phyloP scores from a whole-genome alignment of 2,797 vertebrate genomes.

The Xyrichtys novacula region DNA sequence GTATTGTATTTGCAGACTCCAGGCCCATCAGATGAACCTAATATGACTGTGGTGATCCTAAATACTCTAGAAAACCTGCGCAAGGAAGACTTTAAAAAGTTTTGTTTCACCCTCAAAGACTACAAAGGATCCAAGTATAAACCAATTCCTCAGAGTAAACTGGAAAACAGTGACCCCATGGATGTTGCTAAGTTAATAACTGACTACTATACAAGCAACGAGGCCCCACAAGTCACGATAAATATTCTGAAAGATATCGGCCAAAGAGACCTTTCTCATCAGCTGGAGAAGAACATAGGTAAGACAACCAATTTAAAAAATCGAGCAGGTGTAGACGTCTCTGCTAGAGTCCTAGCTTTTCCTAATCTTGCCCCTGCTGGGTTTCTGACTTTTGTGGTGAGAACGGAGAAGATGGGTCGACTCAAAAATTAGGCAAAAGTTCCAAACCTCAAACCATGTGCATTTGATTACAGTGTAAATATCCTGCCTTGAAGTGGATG shows the following conservation, averaged over 20 bases:
- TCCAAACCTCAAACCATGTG: too few species aligned
- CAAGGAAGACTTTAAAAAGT: not conserved
- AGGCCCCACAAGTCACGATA: not conserved
- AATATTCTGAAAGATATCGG: conserved; percentile 9
- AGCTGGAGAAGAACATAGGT: conserved; percentile 28
- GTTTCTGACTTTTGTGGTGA: too few species aligned
- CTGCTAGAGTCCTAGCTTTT: too few species aligned
- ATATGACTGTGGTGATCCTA: not conserved
- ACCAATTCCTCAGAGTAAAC: not conserved
- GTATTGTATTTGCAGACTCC: conserved; percentile 8
- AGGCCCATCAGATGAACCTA: rapidly evolving
- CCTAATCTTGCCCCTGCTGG: too few species aligned
- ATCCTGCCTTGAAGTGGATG: too few species aligned
- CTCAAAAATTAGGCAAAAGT: too few species aligned
- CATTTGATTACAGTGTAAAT: too few species aligned
- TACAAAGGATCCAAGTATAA: rapidly evolving
- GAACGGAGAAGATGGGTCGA: too few species aligned
- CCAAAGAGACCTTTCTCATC: rapidly evolving
- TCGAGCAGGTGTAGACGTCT: too few species aligned
- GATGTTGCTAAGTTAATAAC: conserved; percentile 18
- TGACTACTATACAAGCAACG: not conserved
- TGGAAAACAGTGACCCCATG: conserved; percentile 30
- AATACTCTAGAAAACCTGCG: not conserved
- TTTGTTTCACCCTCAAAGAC: conserved; percentile 6
- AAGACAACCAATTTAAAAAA: conserved; percentile 11